A percentile compares a stretch with the other conserved stretches of the same genome.
Conservation (phyloP, 2,888 invertebrate genomes). For the Eristalis pertinax region DNA sequence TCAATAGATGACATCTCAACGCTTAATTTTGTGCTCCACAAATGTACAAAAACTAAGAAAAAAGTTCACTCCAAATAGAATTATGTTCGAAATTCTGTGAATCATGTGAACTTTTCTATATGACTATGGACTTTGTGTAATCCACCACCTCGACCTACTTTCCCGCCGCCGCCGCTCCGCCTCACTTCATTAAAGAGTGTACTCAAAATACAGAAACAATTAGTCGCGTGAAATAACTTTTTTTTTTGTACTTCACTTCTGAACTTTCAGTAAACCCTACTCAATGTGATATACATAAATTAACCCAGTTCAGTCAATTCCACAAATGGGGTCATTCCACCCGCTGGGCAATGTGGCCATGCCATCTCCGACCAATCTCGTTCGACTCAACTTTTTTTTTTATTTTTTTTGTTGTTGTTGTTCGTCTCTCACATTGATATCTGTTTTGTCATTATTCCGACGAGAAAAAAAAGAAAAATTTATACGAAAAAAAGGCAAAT, state of each 20-base stretch:
- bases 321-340: constrained; percentile 67
- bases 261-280: constrained; percentile 26
- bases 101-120: background rate
- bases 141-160: constrained; percentile 46
- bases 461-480: constrained; percentile 10
- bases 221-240: constrained; percentile 47
- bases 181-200: constrained; percentile 20
- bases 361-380: constrained; percentile 31
- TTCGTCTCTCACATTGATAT: constrained; percentile 24
- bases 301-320: constrained; percentile 67
- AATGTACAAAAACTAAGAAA: no score
- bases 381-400: background rate
- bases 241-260: constrained; percentile 32
- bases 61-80: no score
- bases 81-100: no score
- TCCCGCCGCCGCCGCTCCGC: constrained; percentile 6
- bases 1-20: no score
- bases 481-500: constrained; percentile 14
- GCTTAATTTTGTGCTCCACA: no score
- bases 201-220: constrained; percentile 42
- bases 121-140: background rate
- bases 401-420: background rate
- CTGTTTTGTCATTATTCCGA: constrained; percentile 3
- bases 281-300: constrained; percentile 48
- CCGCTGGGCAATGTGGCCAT: constrained; percentile 64